Conservation (phyloP, 2,797 vertebrate genomes). For the Yasuhikotakia modesta region DNA sequence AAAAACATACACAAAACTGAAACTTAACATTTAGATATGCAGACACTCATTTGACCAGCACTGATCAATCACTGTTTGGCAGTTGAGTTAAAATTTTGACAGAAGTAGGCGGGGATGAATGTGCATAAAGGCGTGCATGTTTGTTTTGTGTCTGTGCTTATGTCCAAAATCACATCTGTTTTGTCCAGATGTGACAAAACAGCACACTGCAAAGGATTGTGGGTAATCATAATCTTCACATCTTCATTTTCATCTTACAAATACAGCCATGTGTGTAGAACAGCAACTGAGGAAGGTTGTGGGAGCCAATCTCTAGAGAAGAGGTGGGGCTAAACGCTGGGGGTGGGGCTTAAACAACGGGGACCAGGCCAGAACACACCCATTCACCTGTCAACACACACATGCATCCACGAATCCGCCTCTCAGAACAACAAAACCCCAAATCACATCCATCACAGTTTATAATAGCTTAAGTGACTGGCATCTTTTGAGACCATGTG, state of each 20-base stretch:
- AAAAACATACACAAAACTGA: slow-evolving; percentile 33
- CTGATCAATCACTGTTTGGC: slow-evolving; percentile 56
- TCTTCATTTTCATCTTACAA: background rate
- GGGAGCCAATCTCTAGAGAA: slow-evolving; percentile 23
- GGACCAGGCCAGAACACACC: slow-evolving; percentile 63
- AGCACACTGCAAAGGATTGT: background rate
- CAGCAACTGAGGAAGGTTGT: slow-evolving; percentile 27
- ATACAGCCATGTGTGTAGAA: background rate
- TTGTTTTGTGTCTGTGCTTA: too few species aligned
- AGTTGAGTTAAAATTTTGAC: slow-evolving; percentile 36
- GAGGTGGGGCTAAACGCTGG: slow-evolving; percentile 23
- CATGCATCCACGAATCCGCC: background rate
- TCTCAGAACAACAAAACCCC: slow-evolving; percentile 50
- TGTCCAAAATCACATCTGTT: background rate
- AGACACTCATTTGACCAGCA: background rate
- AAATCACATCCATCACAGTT: slow-evolving; percentile 61
- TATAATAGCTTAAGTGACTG: slow-evolving; percentile 56
- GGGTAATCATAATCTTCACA: background rate
- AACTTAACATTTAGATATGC: slow-evolving; percentile 25
- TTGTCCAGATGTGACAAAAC: background rate
- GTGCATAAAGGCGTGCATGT: slow-evolving; percentile 19
- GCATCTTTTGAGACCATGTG: slow-evolving; percentile 49
- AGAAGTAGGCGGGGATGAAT: slow-evolving; percentile 23
- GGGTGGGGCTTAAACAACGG: too few species aligned
- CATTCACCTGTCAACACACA: slow-evolving; percentile 72